Evolutionary conservation across 2,113 vertebrate genomes (phyloP), one percentile per base, ranked within the genome.

Genomic region (Castor canadensis): DNA sequence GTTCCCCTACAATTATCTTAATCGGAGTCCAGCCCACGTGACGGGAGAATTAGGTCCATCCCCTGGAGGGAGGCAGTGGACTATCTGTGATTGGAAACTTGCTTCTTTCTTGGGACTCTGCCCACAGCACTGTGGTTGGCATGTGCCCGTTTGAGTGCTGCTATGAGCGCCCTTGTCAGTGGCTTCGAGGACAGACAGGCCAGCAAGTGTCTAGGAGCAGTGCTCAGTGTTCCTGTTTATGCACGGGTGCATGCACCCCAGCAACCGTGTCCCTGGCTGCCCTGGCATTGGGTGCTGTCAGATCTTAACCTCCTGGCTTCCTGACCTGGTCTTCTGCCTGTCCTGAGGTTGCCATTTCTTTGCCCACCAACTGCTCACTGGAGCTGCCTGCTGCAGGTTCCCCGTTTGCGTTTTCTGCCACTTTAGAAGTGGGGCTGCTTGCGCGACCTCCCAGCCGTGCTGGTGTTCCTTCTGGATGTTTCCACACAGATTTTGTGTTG

Each of bases 191-290:
- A 10, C 20, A 17, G 24, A 32, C 22, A 13, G 35, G 52, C 40
- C 62, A 38, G 49, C 22, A 45, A 45, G 35, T 43, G 47, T 19
- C n/a, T 60, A 28, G n/a, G 30, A 9, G 26, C 24, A 24, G 38
- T 76, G 40, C 13, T 43, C 64, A 71, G 15, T 49, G 56, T 12
- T 17, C 15, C 49, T 49, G 6, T 56, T n/a, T 56, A 2, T 1
- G 30, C 7, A 1, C 56, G 19, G 1, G 0, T 3, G 35, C 17
- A 16, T 62, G 7, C 1, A 35, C 5, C 0, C 16, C 17, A 0
- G 6, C 56, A 9, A 28, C 75, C 26, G 30, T 26, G 56, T 45
- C 52, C 26, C 67, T 43, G 54, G 11, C 13, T 5, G 1, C 32
- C 26, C 30, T 1, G 1, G 40, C 38, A 38, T 26, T 56, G 1